Percentiles rank a stretch among this genome's conserved stretches.
Evolutionary conservation across 2,113 vertebrate species (phyloP).

Genomic region (Limanda limanda): DNA sequence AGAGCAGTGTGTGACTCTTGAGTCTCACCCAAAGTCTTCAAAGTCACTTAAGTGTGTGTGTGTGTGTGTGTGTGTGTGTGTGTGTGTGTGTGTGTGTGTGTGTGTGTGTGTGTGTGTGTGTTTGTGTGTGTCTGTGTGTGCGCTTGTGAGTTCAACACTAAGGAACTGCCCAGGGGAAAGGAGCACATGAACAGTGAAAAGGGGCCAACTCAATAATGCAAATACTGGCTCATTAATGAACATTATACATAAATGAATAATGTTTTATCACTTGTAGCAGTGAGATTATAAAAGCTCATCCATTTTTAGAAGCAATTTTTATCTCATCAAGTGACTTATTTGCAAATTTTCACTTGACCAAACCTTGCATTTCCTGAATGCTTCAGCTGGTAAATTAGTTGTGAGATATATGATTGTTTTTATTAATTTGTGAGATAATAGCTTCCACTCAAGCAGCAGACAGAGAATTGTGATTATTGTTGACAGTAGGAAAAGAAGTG

Average conservation of each 20-base stretch:
- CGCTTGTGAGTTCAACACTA: background rate
- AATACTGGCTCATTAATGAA: conserved; percentile 71
- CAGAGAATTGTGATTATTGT: background rate
- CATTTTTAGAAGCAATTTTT: conserved; percentile 54
- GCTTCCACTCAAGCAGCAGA: background rate
- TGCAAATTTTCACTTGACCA: conserved; percentile 28
- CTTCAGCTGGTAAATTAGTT: conserved; percentile 13
- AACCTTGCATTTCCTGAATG: conserved; percentile 2
- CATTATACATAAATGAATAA: conserved; percentile 70
- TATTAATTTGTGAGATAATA: conserved; percentile 24
- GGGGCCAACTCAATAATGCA: conserved; percentile 72
- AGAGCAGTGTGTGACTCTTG: conserved; percentile 43
- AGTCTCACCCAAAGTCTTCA: conserved; percentile 46
- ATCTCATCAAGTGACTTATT: conserved; percentile 34
- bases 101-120: background rate
- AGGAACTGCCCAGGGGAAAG: conserved; percentile 50
- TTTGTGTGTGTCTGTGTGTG: too few species aligned
- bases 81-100: conserved; percentile 7
- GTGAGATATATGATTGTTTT: conserved; percentile 20
- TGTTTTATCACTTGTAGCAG: conserved; percentile 58
- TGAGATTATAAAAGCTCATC: conserved; percentile 47
- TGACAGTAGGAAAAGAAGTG: background rate
- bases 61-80: conserved; percentile 10
- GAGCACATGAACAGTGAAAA: conserved; percentile 58
- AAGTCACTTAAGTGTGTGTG: conserved; percentile 42